Percentiles rank a stretch among this genome's conserved stretches.
Evolutionary conservation across 2,113 vertebrate genomes (phyloP).

Genomic region (Podocnemis expansa): DNA sequence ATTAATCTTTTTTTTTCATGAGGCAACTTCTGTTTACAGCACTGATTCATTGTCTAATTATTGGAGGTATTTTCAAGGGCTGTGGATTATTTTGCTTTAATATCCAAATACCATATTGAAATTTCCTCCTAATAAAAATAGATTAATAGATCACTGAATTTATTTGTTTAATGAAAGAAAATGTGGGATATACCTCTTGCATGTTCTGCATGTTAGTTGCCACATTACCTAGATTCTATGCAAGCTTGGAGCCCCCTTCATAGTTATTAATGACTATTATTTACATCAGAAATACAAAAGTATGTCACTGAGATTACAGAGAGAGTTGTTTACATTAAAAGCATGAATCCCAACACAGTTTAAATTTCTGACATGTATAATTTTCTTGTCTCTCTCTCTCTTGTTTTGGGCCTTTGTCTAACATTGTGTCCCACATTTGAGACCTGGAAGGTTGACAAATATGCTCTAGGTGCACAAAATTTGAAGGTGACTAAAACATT

Average conservation of each 20-base stretch:
- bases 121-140: conserved; percentile 49
- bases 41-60: conserved; percentile 57
- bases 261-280: background rate
- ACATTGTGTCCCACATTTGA: conserved; percentile 18
- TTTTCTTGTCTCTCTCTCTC: background rate
- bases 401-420: conserved; percentile 18
- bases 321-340: background rate
- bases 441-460: conserved; percentile 25
- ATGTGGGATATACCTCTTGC: background rate
- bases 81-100: conserved; percentile 41
- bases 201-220: background rate
- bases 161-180: background rate
- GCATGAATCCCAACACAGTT: conserved; percentile 20
- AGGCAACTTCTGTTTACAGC: conserved; percentile 54
- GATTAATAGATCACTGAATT: conserved; percentile 54
- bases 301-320: background rate
- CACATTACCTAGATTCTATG: background rate
- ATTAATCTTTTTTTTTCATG: conserved; percentile 16
- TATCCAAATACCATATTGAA: conserved; percentile 20
- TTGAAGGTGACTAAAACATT: background rate
- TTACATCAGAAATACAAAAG: background rate
- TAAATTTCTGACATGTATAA: conserved; percentile 47
- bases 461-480: background rate
- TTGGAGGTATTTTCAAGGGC: conserved; percentile 45
- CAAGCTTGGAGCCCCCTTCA: background rate